Evolutionary conservation across 2,113 vertebrate genomes (phyloP).

Genomic region (Bubo scandiacus): DNA sequence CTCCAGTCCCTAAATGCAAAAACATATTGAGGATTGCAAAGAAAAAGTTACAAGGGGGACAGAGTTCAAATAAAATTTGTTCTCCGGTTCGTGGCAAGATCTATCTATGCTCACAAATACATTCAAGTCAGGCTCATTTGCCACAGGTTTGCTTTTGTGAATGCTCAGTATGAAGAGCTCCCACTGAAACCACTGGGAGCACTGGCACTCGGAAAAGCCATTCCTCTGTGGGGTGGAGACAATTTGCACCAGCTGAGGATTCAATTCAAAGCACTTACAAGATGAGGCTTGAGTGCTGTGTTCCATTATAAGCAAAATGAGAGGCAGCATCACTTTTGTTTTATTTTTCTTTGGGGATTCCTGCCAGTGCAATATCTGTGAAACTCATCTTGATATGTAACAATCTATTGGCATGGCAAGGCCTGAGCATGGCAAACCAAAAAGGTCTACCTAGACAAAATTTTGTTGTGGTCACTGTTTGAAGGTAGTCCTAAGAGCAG

Average conservation of each 20-base stretch:
- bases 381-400: not conserved
- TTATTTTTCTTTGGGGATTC: not conserved
- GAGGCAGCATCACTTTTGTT: not conserved
- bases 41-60: slow-evolving; percentile 49
- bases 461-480: not conserved
- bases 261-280: not conserved
- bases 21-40: slow-evolving; percentile 64
- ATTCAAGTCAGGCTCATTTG: not conserved
- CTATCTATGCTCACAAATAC: not conserved
- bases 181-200: not conserved
- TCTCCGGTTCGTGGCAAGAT: not conserved
- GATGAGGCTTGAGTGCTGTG: not conserved
- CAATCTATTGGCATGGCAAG: not conserved
- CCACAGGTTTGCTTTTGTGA: not conserved
- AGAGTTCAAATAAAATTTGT: slow-evolving; percentile 61
- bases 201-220: not conserved
- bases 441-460: not conserved
- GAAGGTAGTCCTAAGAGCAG: not conserved
- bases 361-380: not conserved
- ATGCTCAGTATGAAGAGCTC: not conserved
- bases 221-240: not conserved
- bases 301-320: not conserved
- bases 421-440: not conserved
- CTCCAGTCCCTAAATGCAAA: slow-evolving; percentile 58
- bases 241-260: not conserved